Percentiles rank a stretch among this genome's conserved stretches.
Evolutionary conservation across 2,888 invertebrate species (phyloP).

Genomic region (Willowsia nigromaculata): DNA sequence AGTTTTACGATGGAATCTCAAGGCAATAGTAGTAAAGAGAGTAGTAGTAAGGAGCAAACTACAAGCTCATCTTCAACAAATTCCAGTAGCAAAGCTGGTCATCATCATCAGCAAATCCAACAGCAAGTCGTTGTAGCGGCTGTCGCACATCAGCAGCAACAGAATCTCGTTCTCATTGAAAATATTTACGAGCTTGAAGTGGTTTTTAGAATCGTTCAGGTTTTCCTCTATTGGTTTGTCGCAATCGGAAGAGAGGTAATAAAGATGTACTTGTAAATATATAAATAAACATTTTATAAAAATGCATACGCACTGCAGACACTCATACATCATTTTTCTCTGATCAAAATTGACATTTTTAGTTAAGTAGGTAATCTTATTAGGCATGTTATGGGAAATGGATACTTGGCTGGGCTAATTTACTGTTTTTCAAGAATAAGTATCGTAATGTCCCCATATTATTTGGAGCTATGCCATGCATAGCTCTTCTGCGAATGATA

Average conservation of each 20-base stretch:
- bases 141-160: constrained; percentile 22
- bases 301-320: too few species aligned
- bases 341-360: constrained; percentile 6
- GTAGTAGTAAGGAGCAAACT: neutral
- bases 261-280: neutral
- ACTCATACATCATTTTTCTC: neutral
- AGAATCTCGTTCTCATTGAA: constrained; percentile 60
- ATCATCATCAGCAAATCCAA: constrained; percentile 40
- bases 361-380: neutral
- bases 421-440: too few species aligned
- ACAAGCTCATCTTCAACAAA: neutral
- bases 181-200: constrained; percentile 67
- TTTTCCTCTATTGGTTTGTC: constrained; percentile 72
- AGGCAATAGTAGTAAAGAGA: constrained; percentile 28
- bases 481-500: too few species aligned
- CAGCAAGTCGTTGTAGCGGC: constrained; percentile 48
- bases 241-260: constrained; percentile 74
- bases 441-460: too few species aligned
- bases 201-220: constrained; percentile 70
- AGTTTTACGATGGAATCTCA: constrained; percentile 56
- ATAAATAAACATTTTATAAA: neutral
- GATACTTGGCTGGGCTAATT: neutral
- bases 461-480: too few species aligned
- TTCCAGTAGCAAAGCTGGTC: constrained; percentile 25
- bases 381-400: neutral